phyloP scores from a whole-genome alignment of 2,113 vertebrate genomes.

The Climacteris rufus region DNA sequence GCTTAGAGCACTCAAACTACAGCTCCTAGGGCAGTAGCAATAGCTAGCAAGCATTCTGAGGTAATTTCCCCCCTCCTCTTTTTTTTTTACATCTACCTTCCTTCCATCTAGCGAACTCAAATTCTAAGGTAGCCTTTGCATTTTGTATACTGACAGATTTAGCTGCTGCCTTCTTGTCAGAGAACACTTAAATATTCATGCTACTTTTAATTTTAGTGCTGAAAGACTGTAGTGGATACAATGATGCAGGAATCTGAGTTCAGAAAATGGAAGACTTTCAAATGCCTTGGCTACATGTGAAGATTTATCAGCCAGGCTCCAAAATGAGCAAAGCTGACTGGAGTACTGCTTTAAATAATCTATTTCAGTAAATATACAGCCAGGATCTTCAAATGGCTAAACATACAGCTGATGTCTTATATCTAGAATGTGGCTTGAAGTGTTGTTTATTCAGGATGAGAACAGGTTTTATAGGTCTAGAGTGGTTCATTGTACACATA shows the following conservation, averaged over 20 bases:
- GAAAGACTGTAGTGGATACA: neutral
- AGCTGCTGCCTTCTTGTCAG: neutral
- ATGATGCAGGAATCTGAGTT: neutral
- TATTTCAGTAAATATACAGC: neutral
- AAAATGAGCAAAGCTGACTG: neutral
- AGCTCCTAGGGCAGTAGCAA: neutral
- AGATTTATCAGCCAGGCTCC: neutral
- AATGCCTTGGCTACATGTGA: neutral
- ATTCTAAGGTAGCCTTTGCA: neutral
- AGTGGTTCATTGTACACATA: neutral
- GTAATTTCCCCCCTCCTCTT: neutral
- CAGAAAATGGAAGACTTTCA: neutral
- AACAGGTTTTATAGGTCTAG: neutral
- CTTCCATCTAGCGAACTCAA: neutral
- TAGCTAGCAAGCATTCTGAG: neutral
- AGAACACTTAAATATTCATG: conserved; percentile 32
- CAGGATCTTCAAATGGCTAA: neutral
- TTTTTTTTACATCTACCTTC: neutral
- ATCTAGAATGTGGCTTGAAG: neutral
- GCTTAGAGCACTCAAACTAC: neutral
- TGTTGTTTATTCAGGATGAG: neutral
- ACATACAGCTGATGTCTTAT: neutral
- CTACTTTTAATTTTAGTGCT: conserved; percentile 11
- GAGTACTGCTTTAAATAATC: neutral
- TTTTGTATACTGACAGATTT: neutral